Evolutionary conservation across 2,113 vertebrate species (phyloP).

Genomic region (Orthochromis indermauri): DNA sequence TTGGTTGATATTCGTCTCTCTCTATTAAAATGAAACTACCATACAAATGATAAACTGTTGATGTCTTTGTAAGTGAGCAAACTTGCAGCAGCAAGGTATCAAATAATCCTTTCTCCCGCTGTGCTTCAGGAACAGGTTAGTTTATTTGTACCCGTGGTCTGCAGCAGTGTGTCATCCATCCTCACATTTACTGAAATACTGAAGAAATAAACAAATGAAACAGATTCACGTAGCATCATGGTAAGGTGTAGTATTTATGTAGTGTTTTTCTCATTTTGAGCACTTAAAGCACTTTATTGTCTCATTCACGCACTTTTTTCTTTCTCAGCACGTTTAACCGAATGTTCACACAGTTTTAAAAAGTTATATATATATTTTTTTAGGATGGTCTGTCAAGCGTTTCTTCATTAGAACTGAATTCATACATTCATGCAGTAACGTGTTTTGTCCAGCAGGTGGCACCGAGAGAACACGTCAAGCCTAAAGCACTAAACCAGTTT

Average conservation of each 20-base stretch:
- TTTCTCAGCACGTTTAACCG: accelerated
- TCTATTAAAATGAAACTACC: neutral
- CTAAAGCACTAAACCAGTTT: neutral
- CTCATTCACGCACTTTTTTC: neutral
- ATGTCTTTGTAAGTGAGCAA: neutral
- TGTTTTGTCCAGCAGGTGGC: neutral
- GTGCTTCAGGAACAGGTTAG: neutral
- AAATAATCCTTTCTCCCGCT: neutral
- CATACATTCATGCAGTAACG: neutral
- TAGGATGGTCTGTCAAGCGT: neutral
- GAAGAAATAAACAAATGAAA: neutral
- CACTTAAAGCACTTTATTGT: neutral
- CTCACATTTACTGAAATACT: neutral
- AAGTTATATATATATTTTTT: neutral
- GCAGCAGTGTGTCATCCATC: accelerated
- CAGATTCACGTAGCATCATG: neutral
- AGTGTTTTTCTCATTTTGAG: neutral
- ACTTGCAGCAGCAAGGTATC: neutral
- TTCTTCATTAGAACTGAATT: neutral
- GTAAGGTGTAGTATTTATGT: neutral
- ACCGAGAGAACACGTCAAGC: neutral
- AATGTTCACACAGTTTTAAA: neutral
- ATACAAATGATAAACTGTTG: neutral
- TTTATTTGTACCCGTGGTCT: neutral
- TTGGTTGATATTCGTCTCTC: neutral